Conservation (phyloP, 53 echinoderm and acorn worm species). For the Holothuria leucospilota region DNA sequence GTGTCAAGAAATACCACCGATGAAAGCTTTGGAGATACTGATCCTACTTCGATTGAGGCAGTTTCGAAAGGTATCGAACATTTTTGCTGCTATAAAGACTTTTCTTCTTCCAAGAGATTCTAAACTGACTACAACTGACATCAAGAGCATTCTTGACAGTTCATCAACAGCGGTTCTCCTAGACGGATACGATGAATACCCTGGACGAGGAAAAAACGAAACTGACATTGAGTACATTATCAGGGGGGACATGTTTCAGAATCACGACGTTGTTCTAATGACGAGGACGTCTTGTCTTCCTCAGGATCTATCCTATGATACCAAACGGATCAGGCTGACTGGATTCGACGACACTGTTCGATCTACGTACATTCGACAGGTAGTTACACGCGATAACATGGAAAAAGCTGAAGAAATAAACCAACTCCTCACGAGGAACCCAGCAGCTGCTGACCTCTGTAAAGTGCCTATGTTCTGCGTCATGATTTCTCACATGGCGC, state of each 20-base stretch:
- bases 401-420: neutral
- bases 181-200: too few relatives aligned
- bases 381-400: neutral
- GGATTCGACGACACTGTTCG: conserved; percentile 3
- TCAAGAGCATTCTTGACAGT: neutral
- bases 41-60: neutral
- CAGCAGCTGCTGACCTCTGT: neutral
- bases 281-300: neutral
- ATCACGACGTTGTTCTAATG: too few relatives aligned
- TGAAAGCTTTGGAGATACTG: neutral
- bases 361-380: neutral
- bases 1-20: neutral
- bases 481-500: neutral
- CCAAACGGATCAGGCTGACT: neutral
- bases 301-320: neutral
- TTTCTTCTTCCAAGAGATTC: neutral
- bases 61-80: neutral
- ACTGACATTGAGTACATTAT: neutral
- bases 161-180: neutral
- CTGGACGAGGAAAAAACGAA: too few relatives aligned
- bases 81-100: neutral
- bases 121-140: neutral
- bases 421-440: neutral
- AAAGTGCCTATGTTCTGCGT: neutral
- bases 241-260: too few relatives aligned